Evolutionary conservation across 2,113 vertebrate genomes (phyloP), one percentile per base, ranked within the genome.

Genomic region (Mastomys coucha): DNA sequence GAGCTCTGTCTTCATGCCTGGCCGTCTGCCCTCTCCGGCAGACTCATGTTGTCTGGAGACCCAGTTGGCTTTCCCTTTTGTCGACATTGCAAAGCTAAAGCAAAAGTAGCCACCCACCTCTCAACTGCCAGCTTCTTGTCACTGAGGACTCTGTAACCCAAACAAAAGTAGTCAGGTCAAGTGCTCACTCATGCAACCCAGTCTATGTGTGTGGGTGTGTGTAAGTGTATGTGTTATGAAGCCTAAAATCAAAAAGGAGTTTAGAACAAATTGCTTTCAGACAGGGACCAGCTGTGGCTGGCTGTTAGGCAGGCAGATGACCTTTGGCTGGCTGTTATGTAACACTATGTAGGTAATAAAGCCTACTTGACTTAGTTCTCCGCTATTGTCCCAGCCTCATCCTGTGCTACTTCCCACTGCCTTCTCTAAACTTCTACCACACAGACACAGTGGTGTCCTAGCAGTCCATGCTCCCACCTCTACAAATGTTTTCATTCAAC

Each of bases 41-140:
- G 31, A 89, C 45, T 85, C 51, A 7, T 90, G 88, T 73, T 89
- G 36, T 94, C 88, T 93, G 60, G 51, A 95, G 60, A 95, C 26
- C 2, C 4, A 3, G 6, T 96, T 67, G 80, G 45, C 89, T 93
- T 77, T 39, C 39, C 49, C 67, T 76, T 85, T 73, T 77, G 96
- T 92, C 39, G 31, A 89, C 53, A 78, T 51, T 49, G 60, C 72
- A 67, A 75, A 91, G 33, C 42, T 82, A 60, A 91, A 93, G 89
- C 75, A 77, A 94, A 87, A 94, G 90, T 58, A 84, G 45, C n/a
- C 39, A 93, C 73, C 53, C 56, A n/a, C 39, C 67, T 51, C 3
- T 63, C 19, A 84, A 91, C 19, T 49, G 63, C 60, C 84, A 73
- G 51, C 36, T 39, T 85, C 91, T 96, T 93, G 84, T 84, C 45